These are phyloP conservation scores for Tachypleus tridentatus DNA, from an alignment of 1,140 invertebrate species.

Conservation along the genomic window DNA sequence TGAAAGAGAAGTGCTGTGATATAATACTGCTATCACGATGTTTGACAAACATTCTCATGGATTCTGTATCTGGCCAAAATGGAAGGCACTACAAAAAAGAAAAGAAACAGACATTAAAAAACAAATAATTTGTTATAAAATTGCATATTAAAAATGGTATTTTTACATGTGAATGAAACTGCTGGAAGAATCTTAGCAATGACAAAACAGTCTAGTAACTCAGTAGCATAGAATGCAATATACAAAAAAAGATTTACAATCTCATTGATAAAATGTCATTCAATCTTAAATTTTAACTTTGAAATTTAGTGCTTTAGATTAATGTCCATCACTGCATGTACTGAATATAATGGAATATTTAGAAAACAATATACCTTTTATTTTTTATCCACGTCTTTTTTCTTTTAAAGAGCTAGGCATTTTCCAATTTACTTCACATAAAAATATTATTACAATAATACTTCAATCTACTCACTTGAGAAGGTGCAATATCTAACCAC, in stretches of 20 bases:
- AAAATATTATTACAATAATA: background rate
- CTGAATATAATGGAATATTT: too few relatives aligned
- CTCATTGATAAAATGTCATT: too few relatives aligned
- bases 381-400: too few relatives aligned
- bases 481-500: slow-evolving; percentile 60
- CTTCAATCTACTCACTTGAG: slow-evolving; percentile 38
- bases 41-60: slow-evolving; percentile 66
- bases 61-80: slow-evolving; percentile 69
- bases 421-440: slow-evolving; percentile 1
- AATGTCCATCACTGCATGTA: too few relatives aligned
- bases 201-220: background rate
- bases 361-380: too few relatives aligned
- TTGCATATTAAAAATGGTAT: too few relatives aligned
- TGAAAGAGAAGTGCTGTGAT: slow-evolving; percentile 63
- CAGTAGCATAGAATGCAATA: background rate
- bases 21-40: slow-evolving; percentile 58
- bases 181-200: too few relatives aligned
- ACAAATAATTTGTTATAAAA: too few relatives aligned
- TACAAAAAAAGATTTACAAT: background rate
- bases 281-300: too few relatives aligned
- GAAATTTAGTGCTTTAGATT: too few relatives aligned
- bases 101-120: background rate
- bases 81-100: slow-evolving; percentile 42
- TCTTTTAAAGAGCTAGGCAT: background rate
- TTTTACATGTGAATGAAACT: too few relatives aligned